Percentiles rank a stretch among this genome's conserved stretches.
These are phyloP conservation scores for Telenomus remus DNA, from an alignment of 1,140 invertebrate species.

Conservation along the genomic window DNA sequence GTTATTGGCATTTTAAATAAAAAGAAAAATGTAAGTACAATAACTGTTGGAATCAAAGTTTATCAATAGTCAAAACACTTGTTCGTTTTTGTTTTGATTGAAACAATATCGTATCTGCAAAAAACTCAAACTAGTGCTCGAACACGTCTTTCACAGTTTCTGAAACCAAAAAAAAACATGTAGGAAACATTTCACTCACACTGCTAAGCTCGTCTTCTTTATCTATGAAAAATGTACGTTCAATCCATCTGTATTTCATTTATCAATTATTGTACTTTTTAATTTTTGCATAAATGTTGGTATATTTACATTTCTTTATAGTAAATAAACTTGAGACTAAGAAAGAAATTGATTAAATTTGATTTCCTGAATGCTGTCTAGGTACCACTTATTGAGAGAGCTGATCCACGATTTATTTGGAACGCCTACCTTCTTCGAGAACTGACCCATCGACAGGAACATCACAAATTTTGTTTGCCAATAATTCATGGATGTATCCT, in stretches of 20 bases:
- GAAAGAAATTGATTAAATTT: background rate
- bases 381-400: constrained; percentile 83
- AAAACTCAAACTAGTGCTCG: no score
- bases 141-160: no score
- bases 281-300: constrained; percentile 20
- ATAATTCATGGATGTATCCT: constrained; percentile 93
- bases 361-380: constrained; percentile 56
- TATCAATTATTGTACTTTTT: background rate
- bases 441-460: constrained; percentile 80
- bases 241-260: no score
- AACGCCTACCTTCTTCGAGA: constrained; percentile 88
- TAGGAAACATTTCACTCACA: no score
- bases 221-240: no score
- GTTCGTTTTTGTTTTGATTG: constrained; percentile 7
- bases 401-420: constrained; percentile 95
- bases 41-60: no score
- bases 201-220: no score
- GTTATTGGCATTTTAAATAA: constrained; percentile 18
- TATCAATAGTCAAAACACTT: constrained; percentile 15
- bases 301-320: constrained; percentile 5
- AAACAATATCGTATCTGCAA: no score
- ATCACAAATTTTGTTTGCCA: constrained; percentile 88
- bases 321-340: background rate
- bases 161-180: no score
- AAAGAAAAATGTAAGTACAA: constrained; percentile 54